Evolutionary conservation across 2,888 invertebrate species (phyloP), one percentile per base, ranked within the genome.

Genomic region (Meloe dianella): DNA sequence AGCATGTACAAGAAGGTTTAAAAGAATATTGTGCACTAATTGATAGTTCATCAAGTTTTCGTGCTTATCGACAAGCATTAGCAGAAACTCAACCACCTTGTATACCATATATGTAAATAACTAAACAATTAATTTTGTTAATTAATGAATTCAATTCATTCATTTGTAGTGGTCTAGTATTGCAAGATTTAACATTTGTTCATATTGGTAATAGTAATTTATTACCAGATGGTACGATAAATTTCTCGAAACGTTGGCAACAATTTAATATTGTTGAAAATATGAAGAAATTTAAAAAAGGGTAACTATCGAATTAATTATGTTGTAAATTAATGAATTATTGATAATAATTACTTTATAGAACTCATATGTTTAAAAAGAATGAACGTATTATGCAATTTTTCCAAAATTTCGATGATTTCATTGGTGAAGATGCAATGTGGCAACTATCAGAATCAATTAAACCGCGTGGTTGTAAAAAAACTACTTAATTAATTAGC

Each of bases 111-210:
- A 97, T 99, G 98, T 98, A 85, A 89, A 93, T 88, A 61, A 57
- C n/a, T 61, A n/a, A n/a, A n/a, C 56, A 38, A 27, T 58, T 63
- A 30, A 57, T 30, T 57, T 3, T 8, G n/a, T n/a, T 7, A 22
- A 27, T 14, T 24, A n/a, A n/a, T 10, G 38, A 41, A 24, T 57
- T 24, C n/a, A 24, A 41, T 30, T 59, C 24, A 51, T 35, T 30
- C 2, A 9, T 65, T 65, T 29, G n/a, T 35, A 98, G 98, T 80
- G 98, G 98, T 69, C 88, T 99, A 74, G 97, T 99, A 72, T 89
- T 99, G 60, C 98, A 99, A 90, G 99, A 99, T 86, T 87, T 99
- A 83, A 99, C 99, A 17, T 99, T 99, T 84, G 97, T 99, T 59
- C 96, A 99, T 85, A 96, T 97, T 81, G 99, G 98, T 58, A 99